Conservation (phyloP, 2,888 invertebrate genomes). For the Elegia similella region DNA sequence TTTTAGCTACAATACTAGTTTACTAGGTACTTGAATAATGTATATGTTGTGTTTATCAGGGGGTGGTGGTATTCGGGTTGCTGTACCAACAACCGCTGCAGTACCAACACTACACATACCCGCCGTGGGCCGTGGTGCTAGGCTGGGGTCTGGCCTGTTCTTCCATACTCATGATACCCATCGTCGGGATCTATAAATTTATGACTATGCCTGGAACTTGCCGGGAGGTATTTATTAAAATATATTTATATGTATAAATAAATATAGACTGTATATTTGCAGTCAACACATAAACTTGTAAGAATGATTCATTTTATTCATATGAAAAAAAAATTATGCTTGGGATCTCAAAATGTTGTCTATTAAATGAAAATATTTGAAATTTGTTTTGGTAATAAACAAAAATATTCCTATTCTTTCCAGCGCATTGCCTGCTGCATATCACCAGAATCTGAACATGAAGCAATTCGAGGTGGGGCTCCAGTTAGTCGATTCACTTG, state of each 20-base stretch:
- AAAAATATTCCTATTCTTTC: slow-evolving; percentile 32
- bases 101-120: slow-evolving; percentile 86
- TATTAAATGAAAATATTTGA: too few species aligned
- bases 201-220: slow-evolving; percentile 85
- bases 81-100: slow-evolving; percentile 84
- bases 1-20: too few species aligned
- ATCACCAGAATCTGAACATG: slow-evolving; percentile 85
- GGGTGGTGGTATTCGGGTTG: slow-evolving; percentile 85
- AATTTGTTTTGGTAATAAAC: too few species aligned
- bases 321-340: background rate
- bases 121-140: slow-evolving; percentile 86
- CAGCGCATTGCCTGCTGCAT: slow-evolving; percentile 85
- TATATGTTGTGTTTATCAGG: slow-evolving; percentile 53
- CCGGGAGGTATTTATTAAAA: slow-evolving; percentile 70
- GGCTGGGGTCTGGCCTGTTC: slow-evolving; percentile 88
- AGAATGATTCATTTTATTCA: too few species aligned
- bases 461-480: slow-evolving; percentile 82
- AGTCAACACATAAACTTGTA: too few species aligned
- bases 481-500: slow-evolving; percentile 83
- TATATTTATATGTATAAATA: background rate
- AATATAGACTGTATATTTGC: background rate
- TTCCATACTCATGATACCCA: slow-evolving; percentile 87
- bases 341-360: too few species aligned
- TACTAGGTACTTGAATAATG: too few species aligned
- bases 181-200: slow-evolving; percentile 84